Percentiles rank a stretch among this genome's conserved stretches.
Conservation (phyloP, 1,140 invertebrate genomes). For the Camponotus floridanus region DNA sequence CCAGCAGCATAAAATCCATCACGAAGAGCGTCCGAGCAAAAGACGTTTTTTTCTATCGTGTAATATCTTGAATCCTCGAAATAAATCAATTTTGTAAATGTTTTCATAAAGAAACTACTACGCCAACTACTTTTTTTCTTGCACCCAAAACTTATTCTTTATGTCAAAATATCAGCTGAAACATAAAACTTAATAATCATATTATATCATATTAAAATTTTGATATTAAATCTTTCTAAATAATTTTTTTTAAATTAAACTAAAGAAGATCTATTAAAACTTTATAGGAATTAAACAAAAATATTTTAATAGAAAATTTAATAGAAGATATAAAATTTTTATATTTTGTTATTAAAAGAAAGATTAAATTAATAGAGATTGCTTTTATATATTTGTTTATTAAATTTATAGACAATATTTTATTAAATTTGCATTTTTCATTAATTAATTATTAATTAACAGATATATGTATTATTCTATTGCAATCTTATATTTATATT, state of each 20-base stretch:
- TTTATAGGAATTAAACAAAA: not conserved
- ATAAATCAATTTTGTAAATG: constrained; percentile 83
- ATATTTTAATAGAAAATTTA: not conserved
- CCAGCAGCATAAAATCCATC: constrained; percentile 72
- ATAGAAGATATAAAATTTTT: not conserved
- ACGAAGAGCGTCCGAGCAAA: constrained; percentile 74
- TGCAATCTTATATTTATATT: not conserved
- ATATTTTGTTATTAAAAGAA: too few species aligned
- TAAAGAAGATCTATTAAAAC: not conserved
- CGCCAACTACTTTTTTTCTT: not conserved
- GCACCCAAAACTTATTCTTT: not conserved
- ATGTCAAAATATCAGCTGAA: not conserved
- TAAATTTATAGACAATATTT: too few species aligned
- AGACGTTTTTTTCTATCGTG: constrained; percentile 71
- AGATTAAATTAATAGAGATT: too few species aligned
- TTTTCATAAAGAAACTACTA: constrained; percentile 78
- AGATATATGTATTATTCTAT: not conserved
- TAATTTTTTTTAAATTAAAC: constrained; percentile 10
- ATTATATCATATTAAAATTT: not conserved
- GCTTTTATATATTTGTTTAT: too few species aligned
- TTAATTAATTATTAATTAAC: not conserved
- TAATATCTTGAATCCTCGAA: constrained; percentile 78
- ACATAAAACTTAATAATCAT: not conserved
- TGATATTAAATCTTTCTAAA: not conserved
- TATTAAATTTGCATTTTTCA: not conserved